phyloP scores from a whole-genome alignment of 2,113 vertebrate genomes.

The Sceloporus tristichus region DNA sequence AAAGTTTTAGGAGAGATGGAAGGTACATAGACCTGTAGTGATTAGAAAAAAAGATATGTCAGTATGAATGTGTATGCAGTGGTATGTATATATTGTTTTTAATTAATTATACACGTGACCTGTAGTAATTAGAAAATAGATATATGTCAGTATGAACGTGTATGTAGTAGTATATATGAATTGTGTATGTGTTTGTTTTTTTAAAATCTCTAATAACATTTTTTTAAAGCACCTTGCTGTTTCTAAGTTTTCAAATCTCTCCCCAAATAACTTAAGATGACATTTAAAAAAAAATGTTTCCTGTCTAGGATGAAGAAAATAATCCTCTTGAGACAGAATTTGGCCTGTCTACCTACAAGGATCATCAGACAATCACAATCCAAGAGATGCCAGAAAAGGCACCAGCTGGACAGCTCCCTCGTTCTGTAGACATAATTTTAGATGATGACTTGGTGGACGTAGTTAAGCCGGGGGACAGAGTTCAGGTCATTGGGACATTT shows the following conservation, averaged over 20 bases:
- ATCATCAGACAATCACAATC: slow-evolving; percentile 96
- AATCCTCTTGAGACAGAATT: slow-evolving; percentile 97
- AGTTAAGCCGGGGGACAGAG: slow-evolving; percentile 92
- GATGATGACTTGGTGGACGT: slow-evolving; percentile 95
- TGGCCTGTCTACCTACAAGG: slow-evolving; percentile 93
- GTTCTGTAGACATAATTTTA: slow-evolving; percentile 93
- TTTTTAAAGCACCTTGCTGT: too few relatives aligned
- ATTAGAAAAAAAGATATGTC: too few relatives aligned
- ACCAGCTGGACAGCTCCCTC: slow-evolving; percentile 95
- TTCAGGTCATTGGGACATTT: slow-evolving; percentile 94
- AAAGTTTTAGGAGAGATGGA: too few relatives aligned
- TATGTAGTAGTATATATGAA: too few relatives aligned
- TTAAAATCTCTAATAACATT: too few relatives aligned
- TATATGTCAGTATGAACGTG: too few relatives aligned
- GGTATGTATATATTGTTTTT: too few relatives aligned
- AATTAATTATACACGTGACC: too few relatives aligned
- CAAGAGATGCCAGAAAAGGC: slow-evolving; percentile 99
- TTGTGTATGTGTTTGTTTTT: too few relatives aligned
- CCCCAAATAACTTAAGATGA: not conserved
- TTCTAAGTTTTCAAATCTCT: not conserved
- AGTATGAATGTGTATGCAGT: too few relatives aligned
- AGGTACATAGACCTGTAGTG: too few relatives aligned
- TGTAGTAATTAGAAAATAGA: too few relatives aligned
- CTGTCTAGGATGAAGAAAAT: slow-evolving; percentile 93
- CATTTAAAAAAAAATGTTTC: not conserved